phyloP scores from a whole-genome alignment of 2,888 invertebrate species.

The Trypoxylon attenuatum region DNA sequence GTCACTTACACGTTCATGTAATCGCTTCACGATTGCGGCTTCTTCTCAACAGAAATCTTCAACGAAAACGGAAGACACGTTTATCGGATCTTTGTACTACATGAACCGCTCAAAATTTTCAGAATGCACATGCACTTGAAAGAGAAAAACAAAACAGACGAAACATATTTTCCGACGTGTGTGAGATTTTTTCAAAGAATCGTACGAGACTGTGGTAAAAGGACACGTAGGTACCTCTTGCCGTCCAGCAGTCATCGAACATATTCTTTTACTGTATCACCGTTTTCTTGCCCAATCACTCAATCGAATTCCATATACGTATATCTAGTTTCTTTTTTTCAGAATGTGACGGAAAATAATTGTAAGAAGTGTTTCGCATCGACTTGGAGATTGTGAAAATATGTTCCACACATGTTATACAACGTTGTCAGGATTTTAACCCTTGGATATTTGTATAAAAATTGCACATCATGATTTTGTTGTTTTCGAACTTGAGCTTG shows the following conservation, averaged over 20 bases:
- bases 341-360: conserved; percentile 7
- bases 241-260: conserved; percentile 50
- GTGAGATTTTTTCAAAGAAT: conserved; percentile 1
- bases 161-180: not conserved
- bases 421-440: not conserved
- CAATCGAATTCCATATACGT: conserved; percentile 4
- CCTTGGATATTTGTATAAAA: conserved; percentile 5
- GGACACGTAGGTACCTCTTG: conserved; percentile 24
- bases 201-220: conserved; percentile 11
- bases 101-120: conserved; percentile 2
- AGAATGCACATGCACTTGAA: conserved; percentile 1
- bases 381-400: conserved; percentile 2
- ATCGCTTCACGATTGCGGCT: conserved; percentile 17
- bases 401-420: not conserved
- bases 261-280: conserved; percentile 10
- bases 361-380: conserved; percentile 13
- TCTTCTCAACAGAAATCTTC: conserved; percentile 13
- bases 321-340: conserved; percentile 1
- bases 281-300: conserved; percentile 18
- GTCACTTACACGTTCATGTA: not conserved
- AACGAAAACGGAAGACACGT: conserved; percentile 37
- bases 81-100: conserved; percentile 16
- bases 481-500: conserved; percentile 3
- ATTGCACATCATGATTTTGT: conserved; percentile 6
- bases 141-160: conserved; percentile 16